Percentiles rank a stretch among this genome's conserved stretches.
Evolutionary conservation across 2,797 vertebrate species (phyloP).

Genomic region (Hylomyscus alleni): DNA sequence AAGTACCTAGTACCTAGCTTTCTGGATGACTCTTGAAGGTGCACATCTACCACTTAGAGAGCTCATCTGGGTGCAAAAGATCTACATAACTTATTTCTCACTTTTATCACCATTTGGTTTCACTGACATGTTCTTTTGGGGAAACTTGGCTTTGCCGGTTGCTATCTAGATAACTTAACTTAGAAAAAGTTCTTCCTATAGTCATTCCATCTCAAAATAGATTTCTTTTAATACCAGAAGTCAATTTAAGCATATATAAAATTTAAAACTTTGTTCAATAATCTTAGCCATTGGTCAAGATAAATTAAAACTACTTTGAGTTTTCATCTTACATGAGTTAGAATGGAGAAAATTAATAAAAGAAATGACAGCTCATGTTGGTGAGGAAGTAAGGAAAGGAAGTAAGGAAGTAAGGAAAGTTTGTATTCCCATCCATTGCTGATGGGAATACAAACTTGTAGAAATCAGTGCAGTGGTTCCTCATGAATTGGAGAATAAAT

Average conservation of each 20-base stretch:
- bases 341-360: neutral
- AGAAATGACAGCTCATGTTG: neutral
- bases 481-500: neutral
- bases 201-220: neutral
- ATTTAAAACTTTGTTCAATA: neutral
- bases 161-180: neutral
- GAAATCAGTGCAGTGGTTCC: neutral
- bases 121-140: neutral
- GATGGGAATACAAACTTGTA: neutral
- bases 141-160: neutral
- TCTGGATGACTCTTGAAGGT: neutral
- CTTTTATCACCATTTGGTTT: constrained; percentile 1
- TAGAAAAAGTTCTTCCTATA: neutral
- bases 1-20: neutral
- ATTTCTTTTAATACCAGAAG: neutral
- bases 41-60: neutral
- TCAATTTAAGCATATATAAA: neutral
- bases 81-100: neutral
- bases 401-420: no score
- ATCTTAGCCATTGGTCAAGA: neutral
- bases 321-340: neutral
- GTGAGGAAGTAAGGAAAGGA: no score
- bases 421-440: no score
- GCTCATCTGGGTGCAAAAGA: neutral
- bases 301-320: neutral